Conservation (phyloP, 2,888 invertebrate genomes). For the Cantharis lateralis region DNA sequence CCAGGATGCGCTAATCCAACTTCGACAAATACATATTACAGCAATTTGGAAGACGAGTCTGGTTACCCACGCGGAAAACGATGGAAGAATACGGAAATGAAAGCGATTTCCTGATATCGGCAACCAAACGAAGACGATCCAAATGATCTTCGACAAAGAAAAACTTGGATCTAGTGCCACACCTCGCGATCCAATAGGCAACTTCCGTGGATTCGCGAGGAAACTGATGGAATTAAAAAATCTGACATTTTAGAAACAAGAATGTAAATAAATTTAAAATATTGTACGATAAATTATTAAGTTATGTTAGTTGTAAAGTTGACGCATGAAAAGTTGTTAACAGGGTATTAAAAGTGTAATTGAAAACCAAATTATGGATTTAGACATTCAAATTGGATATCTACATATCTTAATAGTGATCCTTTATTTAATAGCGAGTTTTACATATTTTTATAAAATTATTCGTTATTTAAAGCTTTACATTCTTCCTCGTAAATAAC, state of each 20-base stretch:
- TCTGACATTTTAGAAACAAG: slow-evolving; percentile 33
- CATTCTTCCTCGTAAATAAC: neutral
- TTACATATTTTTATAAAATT: neutral
- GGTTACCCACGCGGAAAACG: slow-evolving; percentile 38
- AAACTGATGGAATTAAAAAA: slow-evolving; percentile 23
- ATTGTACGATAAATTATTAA: neutral
- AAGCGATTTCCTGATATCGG: slow-evolving; percentile 46
- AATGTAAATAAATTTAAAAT: slow-evolving; percentile 27
- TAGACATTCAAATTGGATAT: slow-evolving; percentile 13
- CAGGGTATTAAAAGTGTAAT: slow-evolving; percentile 26
- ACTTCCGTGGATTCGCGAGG: slow-evolving; percentile 43
- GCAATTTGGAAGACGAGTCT: slow-evolving; percentile 44
- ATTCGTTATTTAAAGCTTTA: neutral
- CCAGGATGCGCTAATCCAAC: slow-evolving; percentile 43
- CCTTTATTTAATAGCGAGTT: slow-evolving; percentile 6
- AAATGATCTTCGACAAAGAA: slow-evolving; percentile 40
- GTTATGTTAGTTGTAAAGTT: neutral
- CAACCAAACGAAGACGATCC: slow-evolving; percentile 34
- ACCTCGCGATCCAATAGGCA: slow-evolving; percentile 45
- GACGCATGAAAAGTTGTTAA: slow-evolving; percentile 5
- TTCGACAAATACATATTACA: slow-evolving; percentile 46
- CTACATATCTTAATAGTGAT: slow-evolving; percentile 24
- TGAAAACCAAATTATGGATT: neutral
- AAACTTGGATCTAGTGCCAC: slow-evolving; percentile 50
- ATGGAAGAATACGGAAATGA: slow-evolving; percentile 44